Evolutionary conservation across 2,113 vertebrate genomes (phyloP).

Genomic region (Prochilodus magdalenae): DNA sequence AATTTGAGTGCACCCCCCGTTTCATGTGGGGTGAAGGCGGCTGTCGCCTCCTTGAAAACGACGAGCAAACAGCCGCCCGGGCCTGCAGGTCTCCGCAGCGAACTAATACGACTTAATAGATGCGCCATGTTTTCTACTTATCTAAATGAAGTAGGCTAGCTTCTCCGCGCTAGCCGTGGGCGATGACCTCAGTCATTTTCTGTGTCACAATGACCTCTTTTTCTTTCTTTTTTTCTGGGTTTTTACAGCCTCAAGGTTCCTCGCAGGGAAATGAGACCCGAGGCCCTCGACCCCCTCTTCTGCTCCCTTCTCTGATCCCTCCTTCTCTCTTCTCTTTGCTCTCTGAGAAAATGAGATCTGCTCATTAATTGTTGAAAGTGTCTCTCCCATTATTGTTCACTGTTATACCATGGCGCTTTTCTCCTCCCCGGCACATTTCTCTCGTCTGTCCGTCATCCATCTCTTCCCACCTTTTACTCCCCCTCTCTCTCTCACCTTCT

Average conservation of each 20-base stretch:
- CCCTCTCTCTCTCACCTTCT: conserved; percentile 31
- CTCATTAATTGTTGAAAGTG: conserved; percentile 56
- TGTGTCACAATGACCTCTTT: conserved; percentile 55
- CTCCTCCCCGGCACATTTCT: conserved; percentile 17
- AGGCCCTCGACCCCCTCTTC: conserved; percentile 32
- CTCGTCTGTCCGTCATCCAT: conserved; percentile 19
- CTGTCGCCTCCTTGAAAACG: neutral
- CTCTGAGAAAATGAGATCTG: conserved; percentile 45
- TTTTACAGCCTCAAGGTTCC: conserved; percentile 46
- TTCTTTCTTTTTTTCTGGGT: conserved; percentile 34
- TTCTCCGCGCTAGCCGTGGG: conserved; percentile 17
- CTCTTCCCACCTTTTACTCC: conserved; percentile 13
- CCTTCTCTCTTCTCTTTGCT: conserved; percentile 19
- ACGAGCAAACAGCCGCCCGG: neutral
- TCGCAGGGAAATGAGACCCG: conserved; percentile 39
- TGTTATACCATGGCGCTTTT: conserved; percentile 1
- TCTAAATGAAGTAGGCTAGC: conserved; percentile 29
- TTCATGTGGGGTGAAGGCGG: neutral
- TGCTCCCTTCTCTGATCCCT: conserved; percentile 22
- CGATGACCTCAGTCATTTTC: conserved; percentile 52
- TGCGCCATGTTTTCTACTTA: conserved; percentile 29
- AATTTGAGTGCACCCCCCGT: neutral
- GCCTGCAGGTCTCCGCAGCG: neutral
- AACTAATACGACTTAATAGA: conserved; percentile 15
- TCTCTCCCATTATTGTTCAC: conserved; percentile 37